phyloP scores from a whole-genome alignment of 2,797 vertebrate species.

The Geotrypetes seraphini region DNA sequence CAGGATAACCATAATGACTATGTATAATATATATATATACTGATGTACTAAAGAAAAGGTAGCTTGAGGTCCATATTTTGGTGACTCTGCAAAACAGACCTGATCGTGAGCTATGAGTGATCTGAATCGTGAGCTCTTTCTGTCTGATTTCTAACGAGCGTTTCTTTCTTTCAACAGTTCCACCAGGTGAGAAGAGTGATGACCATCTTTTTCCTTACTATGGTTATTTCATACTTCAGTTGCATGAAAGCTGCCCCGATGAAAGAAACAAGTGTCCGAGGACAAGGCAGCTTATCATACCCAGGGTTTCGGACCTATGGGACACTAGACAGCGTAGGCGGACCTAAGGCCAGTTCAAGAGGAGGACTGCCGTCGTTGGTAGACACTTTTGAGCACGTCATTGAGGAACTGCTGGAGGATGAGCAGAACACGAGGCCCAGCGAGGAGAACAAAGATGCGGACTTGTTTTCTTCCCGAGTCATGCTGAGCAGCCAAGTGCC shows the following conservation, averaged over 20 bases:
- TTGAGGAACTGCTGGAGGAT: slow-evolving; percentile 93
- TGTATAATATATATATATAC: no score
- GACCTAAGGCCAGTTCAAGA: slow-evolving; percentile 57
- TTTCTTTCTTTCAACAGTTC: slow-evolving; percentile 64
- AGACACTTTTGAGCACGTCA: slow-evolving; percentile 96
- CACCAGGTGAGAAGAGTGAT: slow-evolving; percentile 99
- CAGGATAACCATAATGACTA: no score
- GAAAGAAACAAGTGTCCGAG: slow-evolving; percentile 87
- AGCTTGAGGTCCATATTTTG: no score
- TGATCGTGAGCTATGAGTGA: no score
- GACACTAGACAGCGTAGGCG: slow-evolving; percentile 79
- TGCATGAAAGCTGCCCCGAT: slow-evolving; percentile 99
- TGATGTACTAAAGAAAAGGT: no score
- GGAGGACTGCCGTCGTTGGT: slow-evolving; percentile 78
- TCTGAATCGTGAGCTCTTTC: no score
- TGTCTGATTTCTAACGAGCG: no score
- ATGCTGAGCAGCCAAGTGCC: slow-evolving; percentile 99
- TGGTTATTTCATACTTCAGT: slow-evolving; percentile 99
- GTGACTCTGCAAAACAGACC: no score
- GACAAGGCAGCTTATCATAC: slow-evolving; percentile 90
- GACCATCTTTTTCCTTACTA: slow-evolving; percentile 99
- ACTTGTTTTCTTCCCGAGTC: slow-evolving; percentile 91
- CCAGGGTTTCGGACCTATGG: slow-evolving; percentile 82
- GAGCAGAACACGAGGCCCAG: slow-evolving; percentile 65
- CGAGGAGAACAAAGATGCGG: slow-evolving; percentile 84